Percentiles rank a stretch among this genome's conserved stretches.
phyloP scores from a whole-genome alignment of 2,797 vertebrate genomes.

The Lycodopsis pacificus region DNA sequence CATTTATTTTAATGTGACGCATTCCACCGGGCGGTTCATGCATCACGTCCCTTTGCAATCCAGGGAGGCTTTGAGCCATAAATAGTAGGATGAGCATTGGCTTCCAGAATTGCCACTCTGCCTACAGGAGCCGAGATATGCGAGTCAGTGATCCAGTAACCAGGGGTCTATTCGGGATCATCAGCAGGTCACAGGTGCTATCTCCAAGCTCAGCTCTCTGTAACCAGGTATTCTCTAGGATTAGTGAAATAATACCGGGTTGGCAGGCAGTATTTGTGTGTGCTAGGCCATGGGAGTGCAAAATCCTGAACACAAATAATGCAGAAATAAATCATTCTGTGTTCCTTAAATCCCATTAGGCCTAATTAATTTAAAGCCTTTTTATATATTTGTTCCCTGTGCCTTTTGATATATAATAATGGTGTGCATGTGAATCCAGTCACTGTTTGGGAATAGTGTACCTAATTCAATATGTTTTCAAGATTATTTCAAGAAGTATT shows the following conservation, averaged over 20 bases:
- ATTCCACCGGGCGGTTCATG: conserved; percentile 80
- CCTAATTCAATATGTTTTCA: not conserved
- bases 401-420: not conserved
- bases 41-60: conserved; percentile 66
- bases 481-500: not conserved
- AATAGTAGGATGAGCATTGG: conserved; percentile 74
- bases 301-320: conserved; percentile 26
- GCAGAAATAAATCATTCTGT: conserved; percentile 1
- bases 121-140: conserved; percentile 60
- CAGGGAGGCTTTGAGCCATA: conserved; percentile 74
- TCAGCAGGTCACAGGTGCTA: conserved; percentile 57
- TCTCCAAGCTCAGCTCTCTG: conserved; percentile 50
- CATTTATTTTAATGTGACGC: conserved; percentile 87
- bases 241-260: conserved; percentile 62
- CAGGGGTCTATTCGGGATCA: conserved; percentile 50
- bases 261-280: conserved; percentile 35
- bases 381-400: not conserved
- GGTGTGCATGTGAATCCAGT: not conserved
- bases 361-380: conserved; percentile 4
- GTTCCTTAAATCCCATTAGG: conserved; percentile 5
- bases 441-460: not conserved
- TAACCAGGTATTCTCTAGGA: conserved; percentile 55
- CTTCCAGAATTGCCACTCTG: conserved; percentile 56
- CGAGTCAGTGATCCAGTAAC: conserved; percentile 60
- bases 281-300: conserved; percentile 3